Conservation (phyloP, 2,113 vertebrate genomes). For the Pseudopodoces humilis region DNA sequence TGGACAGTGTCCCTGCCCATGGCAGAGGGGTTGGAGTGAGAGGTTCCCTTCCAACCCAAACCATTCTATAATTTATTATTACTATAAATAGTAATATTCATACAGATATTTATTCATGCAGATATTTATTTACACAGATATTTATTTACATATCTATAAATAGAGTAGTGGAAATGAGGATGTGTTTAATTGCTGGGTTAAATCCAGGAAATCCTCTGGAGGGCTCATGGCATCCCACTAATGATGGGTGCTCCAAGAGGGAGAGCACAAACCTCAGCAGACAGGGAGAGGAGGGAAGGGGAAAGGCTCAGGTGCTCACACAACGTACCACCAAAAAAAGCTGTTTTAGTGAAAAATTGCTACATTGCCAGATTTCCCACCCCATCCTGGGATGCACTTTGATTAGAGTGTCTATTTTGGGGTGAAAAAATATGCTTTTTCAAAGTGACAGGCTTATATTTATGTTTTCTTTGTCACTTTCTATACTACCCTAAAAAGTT, state of each 20-base stretch:
- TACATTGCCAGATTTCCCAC: neutral
- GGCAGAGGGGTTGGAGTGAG: neutral
- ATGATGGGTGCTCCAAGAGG: neutral
- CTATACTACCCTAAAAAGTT: neutral
- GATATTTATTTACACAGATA: no score
- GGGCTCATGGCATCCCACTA: neutral
- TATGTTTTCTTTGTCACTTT: neutral
- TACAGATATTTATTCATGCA: no score
- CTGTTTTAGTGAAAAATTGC: neutral
- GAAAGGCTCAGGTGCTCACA: neutral
- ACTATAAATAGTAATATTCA: no score
- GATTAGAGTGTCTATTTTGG: neutral
- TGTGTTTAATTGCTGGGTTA: neutral
- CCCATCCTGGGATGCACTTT: neutral
- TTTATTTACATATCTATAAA: neutral
- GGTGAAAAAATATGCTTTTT: neutral
- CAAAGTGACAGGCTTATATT: neutral
- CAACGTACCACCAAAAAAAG: accelerated
- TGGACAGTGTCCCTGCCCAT: neutral
- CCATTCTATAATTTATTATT: neutral
- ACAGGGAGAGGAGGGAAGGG: neutral
- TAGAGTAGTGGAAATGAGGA: neutral
- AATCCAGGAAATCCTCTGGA: neutral
- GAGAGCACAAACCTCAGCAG: neutral
- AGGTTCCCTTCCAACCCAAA: neutral